Evolutionary conservation across 2,888 invertebrate species (phyloP).

Genomic region (Phoronis australis): DNA sequence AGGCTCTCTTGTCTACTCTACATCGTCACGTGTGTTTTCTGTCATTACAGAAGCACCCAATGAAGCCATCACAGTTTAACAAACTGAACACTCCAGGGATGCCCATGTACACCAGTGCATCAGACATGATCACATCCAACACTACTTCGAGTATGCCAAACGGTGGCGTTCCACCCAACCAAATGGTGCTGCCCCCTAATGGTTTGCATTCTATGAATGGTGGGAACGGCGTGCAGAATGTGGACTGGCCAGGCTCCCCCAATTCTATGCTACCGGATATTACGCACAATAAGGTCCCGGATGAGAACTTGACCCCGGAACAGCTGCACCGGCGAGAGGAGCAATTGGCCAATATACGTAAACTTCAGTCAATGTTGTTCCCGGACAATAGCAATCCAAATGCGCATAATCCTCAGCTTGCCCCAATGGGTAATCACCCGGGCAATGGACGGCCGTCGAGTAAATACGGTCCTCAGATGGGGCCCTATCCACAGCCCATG

Average conservation of each 20-base stretch:
- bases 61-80: conserved; percentile 81
- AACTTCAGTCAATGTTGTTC: conserved; percentile 89
- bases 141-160: neutral
- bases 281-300: conserved; percentile 46
- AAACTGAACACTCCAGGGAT: conserved; percentile 53
- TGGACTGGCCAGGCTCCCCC: neutral
- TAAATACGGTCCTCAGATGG: neutral
- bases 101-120: conserved; percentile 21
- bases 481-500: neutral
- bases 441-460: neutral
- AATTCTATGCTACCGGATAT: conserved; percentile 18
- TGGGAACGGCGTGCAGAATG: neutral
- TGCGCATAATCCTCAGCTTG: too few species aligned
- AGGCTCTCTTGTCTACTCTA: too few species aligned
- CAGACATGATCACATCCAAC: conserved; percentile 8
- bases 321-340: conserved; percentile 91
- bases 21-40: too few species aligned
- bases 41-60: conserved; percentile 86
- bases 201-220: neutral
- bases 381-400: conserved; percentile 59
- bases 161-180: neutral
- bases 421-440: conserved; percentile 41
- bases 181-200: neutral
- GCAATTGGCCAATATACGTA: conserved; percentile 81
- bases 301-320: conserved; percentile 90